A percentile compares a stretch with the other conserved stretches of the same genome.
Conservation (phyloP, 2,797 vertebrate species). For the Takifugu rubripes region DNA sequence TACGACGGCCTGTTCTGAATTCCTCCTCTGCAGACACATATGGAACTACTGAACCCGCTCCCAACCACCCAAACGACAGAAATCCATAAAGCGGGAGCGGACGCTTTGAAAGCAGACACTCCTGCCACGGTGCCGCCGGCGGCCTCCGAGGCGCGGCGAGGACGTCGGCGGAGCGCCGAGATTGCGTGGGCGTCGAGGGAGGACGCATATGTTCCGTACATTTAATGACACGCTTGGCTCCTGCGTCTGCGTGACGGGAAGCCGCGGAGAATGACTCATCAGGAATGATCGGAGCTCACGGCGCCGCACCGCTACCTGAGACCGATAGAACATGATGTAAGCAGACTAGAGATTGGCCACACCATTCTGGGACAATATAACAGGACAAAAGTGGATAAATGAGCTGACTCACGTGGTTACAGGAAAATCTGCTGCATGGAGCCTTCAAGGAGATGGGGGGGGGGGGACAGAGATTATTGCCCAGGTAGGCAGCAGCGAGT, state of each 20-base stretch:
- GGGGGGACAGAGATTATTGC: not conserved
- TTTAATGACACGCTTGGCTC: constrained; percentile 30
- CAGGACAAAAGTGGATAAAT: constrained; percentile 24
- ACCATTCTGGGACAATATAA: constrained; percentile 23
- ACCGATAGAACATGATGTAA: constrained; percentile 26
- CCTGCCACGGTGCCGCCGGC: constrained; percentile 38
- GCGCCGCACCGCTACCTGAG: constrained; percentile 29
- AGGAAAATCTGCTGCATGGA: constrained; percentile 21
- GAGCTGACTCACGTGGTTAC: constrained; percentile 50
- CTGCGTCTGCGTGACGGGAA: constrained; percentile 18
- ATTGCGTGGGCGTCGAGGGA: constrained; percentile 13
- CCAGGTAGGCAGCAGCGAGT: constrained; percentile 36
- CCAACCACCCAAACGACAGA: constrained; percentile 53
- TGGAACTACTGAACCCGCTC: constrained; percentile 54
- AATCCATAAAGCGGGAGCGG: constrained; percentile 51
- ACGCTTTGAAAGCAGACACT: constrained; percentile 52
- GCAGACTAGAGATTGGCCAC: constrained; percentile 19
- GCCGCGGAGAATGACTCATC: constrained; percentile 42
- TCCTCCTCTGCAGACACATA: constrained; percentile 59
- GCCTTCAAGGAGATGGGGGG: constrained; percentile 24
- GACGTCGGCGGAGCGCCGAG: not conserved
- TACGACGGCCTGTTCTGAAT: constrained; percentile 54
- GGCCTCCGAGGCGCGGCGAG: constrained; percentile 11
- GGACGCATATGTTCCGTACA: constrained; percentile 24
- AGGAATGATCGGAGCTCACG: constrained; percentile 37